These are phyloP conservation scores for Crocuta crocuta DNA, from an alignment of 2,113 vertebrate species.

Conservation along the genomic window DNA sequence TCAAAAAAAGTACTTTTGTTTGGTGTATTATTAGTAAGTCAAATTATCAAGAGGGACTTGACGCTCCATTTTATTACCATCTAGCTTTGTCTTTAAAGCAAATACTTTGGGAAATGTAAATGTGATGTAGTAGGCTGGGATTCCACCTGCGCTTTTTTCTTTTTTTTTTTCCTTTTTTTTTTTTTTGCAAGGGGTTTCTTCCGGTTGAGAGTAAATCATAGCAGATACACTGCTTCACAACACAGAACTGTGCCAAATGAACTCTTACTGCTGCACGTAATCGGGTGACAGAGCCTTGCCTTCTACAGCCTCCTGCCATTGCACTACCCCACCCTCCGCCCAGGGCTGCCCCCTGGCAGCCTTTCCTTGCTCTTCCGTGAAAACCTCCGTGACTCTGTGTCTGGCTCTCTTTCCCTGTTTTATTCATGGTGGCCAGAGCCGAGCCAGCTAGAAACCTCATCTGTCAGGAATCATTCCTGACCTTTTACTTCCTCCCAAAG, in stretches of 20 bases:
- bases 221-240: background rate
- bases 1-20: background rate
- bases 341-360: background rate
- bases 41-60: background rate
- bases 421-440: background rate
- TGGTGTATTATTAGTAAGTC: background rate
- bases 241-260: background rate
- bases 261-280: background rate
- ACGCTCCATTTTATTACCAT: background rate
- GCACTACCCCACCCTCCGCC: background rate
- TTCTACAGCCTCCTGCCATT: no score
- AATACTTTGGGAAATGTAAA: background rate
- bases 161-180: background rate
- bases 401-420: background rate
- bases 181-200: background rate
- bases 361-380: background rate
- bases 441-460: background rate
- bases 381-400: background rate
- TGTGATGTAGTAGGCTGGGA: background rate
- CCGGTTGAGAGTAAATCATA: background rate
- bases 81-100: conserved; percentile 26
- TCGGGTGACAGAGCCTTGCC: background rate
- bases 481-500: background rate
- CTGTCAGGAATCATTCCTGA: background rate
- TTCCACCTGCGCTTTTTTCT: background rate